phyloP scores from a whole-genome alignment of 2,113 vertebrate species.

The Formicarius rufipectus region DNA sequence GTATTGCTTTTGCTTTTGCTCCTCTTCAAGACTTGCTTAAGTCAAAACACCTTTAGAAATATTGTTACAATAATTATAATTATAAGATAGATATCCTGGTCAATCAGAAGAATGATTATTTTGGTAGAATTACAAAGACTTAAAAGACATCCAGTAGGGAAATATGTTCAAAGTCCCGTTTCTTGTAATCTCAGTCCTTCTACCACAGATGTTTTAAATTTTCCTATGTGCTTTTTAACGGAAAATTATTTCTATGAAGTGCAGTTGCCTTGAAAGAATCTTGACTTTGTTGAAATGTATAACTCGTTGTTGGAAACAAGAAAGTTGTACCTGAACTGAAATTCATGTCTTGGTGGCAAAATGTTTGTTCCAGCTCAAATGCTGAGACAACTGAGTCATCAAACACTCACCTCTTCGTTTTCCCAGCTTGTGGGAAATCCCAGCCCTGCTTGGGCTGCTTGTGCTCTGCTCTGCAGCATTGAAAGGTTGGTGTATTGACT shows the following conservation, averaged over 20 bases:
- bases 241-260: not conserved
- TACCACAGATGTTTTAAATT: not conserved
- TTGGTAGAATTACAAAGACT: not conserved
- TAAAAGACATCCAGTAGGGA: not conserved
- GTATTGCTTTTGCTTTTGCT: not conserved
- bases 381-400: not conserved
- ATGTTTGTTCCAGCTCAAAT: not conserved
- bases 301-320: not conserved
- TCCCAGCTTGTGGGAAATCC: not conserved
- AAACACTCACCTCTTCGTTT: not conserved
- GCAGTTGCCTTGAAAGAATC: not conserved
- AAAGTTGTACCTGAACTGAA: not conserved
- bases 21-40: not conserved
- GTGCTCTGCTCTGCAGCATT: not conserved
- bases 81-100: not conserved
- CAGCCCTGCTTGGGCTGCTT: not conserved
- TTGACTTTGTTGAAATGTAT: not conserved
- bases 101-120: not conserved
- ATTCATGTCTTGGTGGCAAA: not conserved
- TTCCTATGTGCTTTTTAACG: not conserved
- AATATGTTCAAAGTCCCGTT: not conserved
- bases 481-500: not conserved
- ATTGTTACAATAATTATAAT: not conserved
- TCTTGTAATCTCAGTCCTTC: not conserved
- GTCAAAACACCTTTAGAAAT: not conserved